A percentile compares a stretch with the other conserved stretches of the same genome.
Conservation (phyloP, 2,797 vertebrate genomes). For the Sebastes wilsoni region DNA sequence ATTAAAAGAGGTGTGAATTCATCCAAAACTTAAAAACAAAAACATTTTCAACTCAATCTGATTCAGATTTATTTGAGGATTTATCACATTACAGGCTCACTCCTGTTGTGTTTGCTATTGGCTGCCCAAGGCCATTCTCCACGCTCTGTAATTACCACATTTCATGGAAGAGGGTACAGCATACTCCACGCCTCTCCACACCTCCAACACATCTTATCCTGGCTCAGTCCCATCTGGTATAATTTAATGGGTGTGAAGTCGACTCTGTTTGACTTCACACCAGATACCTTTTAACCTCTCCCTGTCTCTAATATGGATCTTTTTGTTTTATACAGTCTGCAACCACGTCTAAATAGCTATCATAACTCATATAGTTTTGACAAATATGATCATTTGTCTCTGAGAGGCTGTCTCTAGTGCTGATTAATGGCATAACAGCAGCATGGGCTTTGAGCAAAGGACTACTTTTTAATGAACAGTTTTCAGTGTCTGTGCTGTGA, state of each 20-base stretch:
- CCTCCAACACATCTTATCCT: conserved; percentile 9
- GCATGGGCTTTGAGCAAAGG: neutral
- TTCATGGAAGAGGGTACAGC: conserved; percentile 6
- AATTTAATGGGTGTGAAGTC: conserved; percentile 3
- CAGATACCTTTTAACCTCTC: neutral
- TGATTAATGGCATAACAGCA: neutral
- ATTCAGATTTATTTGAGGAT: conserved; percentile 17
- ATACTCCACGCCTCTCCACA: neutral
- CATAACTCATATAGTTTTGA: neutral
- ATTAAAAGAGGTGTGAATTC: neutral
- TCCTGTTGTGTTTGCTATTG: neutral
- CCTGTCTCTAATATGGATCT: neutral
- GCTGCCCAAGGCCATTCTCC: conserved; percentile 9
- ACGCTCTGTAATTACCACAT: conserved; percentile 17
- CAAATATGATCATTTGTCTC: neutral
- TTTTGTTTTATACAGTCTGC: neutral
- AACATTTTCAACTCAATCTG: conserved; percentile 2
- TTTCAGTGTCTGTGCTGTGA: neutral
- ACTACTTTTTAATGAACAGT: neutral
- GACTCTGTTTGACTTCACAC: neutral
- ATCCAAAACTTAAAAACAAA: neutral
- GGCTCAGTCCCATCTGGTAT: conserved; percentile 33
- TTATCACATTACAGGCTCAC: conserved; percentile 17
- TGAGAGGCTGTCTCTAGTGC: neutral
- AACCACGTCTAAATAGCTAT: neutral